Base-by-base conservation (phyloP, 2,888 invertebrate genomes). In the Napeogenes inachia region DNA sequence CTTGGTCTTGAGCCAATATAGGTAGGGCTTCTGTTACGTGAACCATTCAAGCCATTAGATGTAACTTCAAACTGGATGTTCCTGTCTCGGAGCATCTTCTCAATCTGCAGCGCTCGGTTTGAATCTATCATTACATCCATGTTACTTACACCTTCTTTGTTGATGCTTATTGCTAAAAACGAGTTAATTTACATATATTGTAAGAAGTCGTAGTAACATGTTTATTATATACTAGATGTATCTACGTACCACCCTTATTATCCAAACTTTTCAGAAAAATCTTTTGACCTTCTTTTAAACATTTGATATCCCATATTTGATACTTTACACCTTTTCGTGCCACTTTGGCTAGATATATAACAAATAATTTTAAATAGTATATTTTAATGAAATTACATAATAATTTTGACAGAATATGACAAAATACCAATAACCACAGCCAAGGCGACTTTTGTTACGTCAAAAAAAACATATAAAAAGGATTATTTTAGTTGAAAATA, bases 251-350 rank as follows among this genome's bases (percentile, higher is more conserved):
- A 65, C 89, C 89, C 79, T 85, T 89, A 72, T 71, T 74, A 68
- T 84, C 79, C 72, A 90, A 80, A 68, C 65, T 85, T 76, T 81
- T 88, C 66, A 90, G 61, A 73, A 85, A 90, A 54, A 65, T 70
- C 65, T 70, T 87, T 79, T 90, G 89, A n/a, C 89, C 89, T 63
- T 87, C 85, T 77, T 78, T 89, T 72, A 78, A 63, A 73, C 80
- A 81, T 68, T 78, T 83, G 71, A 89, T 79, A 68, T 84, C 82
- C 89, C 89, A 90, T 89, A 83, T 76, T 80, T 88, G 87, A 70
- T 80, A 89, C 68, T 79, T 82, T 53, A 68, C 72, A 67, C 75
- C 76, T 69, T 76, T 81, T 38, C 77, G 84, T 79, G 88, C 84
- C 89, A 89, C 88, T 80, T 87, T 63, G 53, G n/a, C 54, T 30